Evolutionary conservation across 2,888 invertebrate species (phyloP), one percentile per base, ranked within the genome.

Genomic region (Pilophorus perplexus): DNA sequence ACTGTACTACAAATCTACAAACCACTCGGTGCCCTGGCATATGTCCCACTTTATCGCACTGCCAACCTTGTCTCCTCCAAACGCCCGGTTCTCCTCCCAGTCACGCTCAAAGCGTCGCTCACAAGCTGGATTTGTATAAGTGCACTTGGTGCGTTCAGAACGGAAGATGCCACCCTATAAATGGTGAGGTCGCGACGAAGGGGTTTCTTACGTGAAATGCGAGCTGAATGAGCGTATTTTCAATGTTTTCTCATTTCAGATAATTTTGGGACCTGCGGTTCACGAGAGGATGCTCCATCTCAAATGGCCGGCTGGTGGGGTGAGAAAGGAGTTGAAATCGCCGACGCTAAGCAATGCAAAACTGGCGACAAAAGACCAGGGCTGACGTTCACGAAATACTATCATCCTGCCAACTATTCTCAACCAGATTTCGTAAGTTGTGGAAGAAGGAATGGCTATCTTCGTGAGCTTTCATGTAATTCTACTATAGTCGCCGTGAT

Each of bases 141-240:
- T 93, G 92, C 75, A 88, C 87, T 42, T 95, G 95, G 94, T 95
- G 94, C 76, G 93, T 95, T 1, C 93, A 94, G 75, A 92, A 92
- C 75, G 91, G 91, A 0, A 82, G 89, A 42, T 95, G 95, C 75
- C 93, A 93, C 76, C 89, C 90, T 73, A 87, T 88, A 74, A 88
- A 90, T 74, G 89, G 88, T 82, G 80, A 42, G n/a, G n/a, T n/a
- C n/a, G n/a, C n/a, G n/a, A n/a, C n/a, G n/a, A n/a, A n/a, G n/a
- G n/a, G n/a, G n/a, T n/a, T n/a, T n/a, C n/a, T n/a, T n/a, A n/a
- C n/a, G n/a, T n/a, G n/a, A n/a, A n/a, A n/a, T n/a, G n/a, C n/a
- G n/a, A n/a, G n/a, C n/a, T n/a, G n/a, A n/a, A n/a, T n/a, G n/a
- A n/a, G n/a, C n/a, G 64, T 57, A 20, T 52, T 50, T 62, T 33